phyloP scores from a whole-genome alignment of 2,113 vertebrate genomes.

The Syngnathus typhle region DNA sequence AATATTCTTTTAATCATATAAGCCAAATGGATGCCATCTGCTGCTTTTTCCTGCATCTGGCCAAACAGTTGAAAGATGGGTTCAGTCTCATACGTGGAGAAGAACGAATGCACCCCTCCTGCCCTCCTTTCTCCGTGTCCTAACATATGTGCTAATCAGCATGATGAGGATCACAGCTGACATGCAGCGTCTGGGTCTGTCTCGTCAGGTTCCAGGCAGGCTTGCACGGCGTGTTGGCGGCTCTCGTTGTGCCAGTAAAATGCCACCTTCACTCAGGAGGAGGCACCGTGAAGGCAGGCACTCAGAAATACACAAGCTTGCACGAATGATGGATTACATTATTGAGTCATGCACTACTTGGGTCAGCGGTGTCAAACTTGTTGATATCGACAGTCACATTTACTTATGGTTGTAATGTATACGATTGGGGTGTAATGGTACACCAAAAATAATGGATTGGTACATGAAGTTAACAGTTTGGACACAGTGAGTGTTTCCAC shows the following conservation, averaged over 20 bases:
- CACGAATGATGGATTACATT: background rate
- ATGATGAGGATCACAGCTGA: constrained; percentile 50
- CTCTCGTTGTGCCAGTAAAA: constrained; percentile 39
- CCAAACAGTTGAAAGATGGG: background rate
- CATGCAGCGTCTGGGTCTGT: constrained; percentile 44
- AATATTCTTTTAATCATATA: constrained; percentile 3
- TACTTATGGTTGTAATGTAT: background rate
- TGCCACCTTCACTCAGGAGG: constrained; percentile 37
- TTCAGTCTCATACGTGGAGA: background rate
- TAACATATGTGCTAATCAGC: constrained; percentile 30
- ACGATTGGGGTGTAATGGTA: background rate
- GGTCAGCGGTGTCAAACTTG: background rate
- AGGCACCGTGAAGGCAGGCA: constrained; percentile 8
- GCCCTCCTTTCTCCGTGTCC: constrained; percentile 11
- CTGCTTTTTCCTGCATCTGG: constrained; percentile 33
- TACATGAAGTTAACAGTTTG: background rate
- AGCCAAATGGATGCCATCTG: constrained; percentile 15
- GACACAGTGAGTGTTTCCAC: background rate
- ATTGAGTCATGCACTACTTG: background rate
- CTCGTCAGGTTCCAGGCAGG: constrained; percentile 27
- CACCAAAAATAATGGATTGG: background rate
- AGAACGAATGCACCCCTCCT: background rate
- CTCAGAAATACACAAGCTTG: background rate
- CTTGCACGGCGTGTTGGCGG: constrained; percentile 12
- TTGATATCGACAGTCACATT: background rate